Evolutionary conservation across 2,888 invertebrate genomes (phyloP).

Genomic region (Philereme vetulata): DNA sequence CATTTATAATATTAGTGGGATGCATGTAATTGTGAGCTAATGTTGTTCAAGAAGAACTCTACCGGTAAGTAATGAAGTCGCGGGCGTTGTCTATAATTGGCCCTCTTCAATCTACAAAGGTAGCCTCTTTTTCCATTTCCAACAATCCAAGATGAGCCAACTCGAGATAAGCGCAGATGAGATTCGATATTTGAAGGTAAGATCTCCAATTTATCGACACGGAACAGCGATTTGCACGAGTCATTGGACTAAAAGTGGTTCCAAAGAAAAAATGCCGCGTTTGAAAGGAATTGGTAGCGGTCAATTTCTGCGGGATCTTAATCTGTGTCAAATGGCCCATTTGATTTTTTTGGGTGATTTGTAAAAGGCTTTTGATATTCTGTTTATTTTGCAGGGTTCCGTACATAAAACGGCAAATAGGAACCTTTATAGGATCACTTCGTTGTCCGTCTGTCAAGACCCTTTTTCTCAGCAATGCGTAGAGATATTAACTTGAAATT

Average conservation of each 20-base stretch:
- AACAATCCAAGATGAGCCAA: slow-evolving; percentile 26
- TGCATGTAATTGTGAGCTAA: too few relatives aligned
- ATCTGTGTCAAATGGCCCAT: slow-evolving; percentile 30
- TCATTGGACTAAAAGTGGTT: slow-evolving; percentile 38
- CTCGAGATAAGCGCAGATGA: slow-evolving; percentile 33
- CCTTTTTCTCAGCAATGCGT: too few relatives aligned
- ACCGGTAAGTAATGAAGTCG: background rate
- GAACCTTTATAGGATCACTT: too few relatives aligned
- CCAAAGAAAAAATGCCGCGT: slow-evolving; percentile 25
- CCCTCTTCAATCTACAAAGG: slow-evolving; percentile 9
- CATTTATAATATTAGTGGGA: too few relatives aligned
- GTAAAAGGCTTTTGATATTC: slow-evolving; percentile 19
- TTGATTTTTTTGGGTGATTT: slow-evolving; percentile 20
- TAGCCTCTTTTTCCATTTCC: slow-evolving; percentile 9
- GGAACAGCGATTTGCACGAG: slow-evolving; percentile 37
- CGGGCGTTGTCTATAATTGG: background rate
- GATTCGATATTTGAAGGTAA: slow-evolving; percentile 35
- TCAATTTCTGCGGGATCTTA: slow-evolving; percentile 32
- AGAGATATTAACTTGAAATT: too few relatives aligned
- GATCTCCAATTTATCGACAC: slow-evolving; percentile 37
- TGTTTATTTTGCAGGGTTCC: background rate
- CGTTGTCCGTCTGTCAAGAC: too few relatives aligned
- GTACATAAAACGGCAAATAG: too few relatives aligned
- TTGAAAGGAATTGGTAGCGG: slow-evolving; percentile 32
- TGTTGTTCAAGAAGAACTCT: too few relatives aligned